Evolutionary conservation across 2,113 vertebrate genomes (phyloP), one percentile per base, ranked within the genome.

Genomic region (Craseonycteris thonglongyai): DNA sequence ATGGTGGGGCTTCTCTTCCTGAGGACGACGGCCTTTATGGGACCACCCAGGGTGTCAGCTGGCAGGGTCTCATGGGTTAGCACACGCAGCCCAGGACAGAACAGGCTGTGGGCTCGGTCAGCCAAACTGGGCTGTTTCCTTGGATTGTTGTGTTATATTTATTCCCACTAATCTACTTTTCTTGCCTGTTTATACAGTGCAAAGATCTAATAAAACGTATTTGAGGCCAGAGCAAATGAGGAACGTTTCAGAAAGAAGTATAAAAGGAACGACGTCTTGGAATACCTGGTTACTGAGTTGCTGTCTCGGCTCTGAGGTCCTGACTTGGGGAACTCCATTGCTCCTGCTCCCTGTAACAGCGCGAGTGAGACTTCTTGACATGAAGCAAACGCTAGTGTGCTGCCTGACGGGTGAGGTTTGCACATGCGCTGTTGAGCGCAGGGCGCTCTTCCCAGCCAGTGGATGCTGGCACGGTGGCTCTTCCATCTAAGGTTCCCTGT

Each of bases 401-500:
- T 16, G 82, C 38, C 49, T 78, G 81, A 61, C 49, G 59, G 38
- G 80, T 22, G 12, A 81, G 66, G 9, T 83, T 80, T 83, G 86
- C 38, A 81, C 66, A 45, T 33, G 51, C 51, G 24, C 35, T 28
- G 47, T 7, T 10, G 30, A 56, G 74, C 69, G 92, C 75, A 38
- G 96, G 91, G 89, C 83, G 9, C 19, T 80, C 38, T 97, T 97
- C 65, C 47, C 7, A 4, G 84, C 71, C 7, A 12, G 30, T 40
- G 26, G 85, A 63, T 56, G 72, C 93, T 89, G 96, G 82, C 91
- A 88, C 0, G 4, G 33, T 38, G 1, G 35, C 83, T 82, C 85
- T 90, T 98, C 97, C 97, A 94, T 94, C 97, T 90, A 95, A 95
- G 96, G 96, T 83, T 69, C 74, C 93, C 42, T 18, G 69, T 45